Conservation (phyloP, 2,888 invertebrate species). For the Sceliomorpha sp. region DNA sequence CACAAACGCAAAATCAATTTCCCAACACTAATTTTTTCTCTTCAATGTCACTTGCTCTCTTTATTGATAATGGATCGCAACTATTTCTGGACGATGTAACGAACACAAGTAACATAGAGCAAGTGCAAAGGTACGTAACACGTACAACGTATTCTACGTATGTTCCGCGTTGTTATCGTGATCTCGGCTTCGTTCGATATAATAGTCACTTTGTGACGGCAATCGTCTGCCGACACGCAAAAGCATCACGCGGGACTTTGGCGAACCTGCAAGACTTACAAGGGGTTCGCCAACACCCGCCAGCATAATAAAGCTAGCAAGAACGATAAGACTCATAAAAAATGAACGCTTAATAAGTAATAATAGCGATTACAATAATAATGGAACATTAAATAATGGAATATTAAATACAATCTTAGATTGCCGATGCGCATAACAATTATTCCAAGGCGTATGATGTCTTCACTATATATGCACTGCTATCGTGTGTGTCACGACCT, state of each 20-base stretch:
- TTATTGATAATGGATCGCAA: constrained; percentile 33
- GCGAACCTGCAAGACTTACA: constrained; percentile 19
- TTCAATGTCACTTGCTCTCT: constrained; percentile 11
- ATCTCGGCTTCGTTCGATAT: constrained; percentile 75
- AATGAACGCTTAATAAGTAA: constrained; percentile 56
- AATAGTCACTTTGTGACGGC: constrained; percentile 76
- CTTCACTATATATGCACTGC: constrained; percentile 23
- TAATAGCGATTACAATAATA: constrained; percentile 57
- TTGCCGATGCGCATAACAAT: constrained; percentile 43
- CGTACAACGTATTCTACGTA: constrained; percentile 69
- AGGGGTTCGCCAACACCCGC: constrained; percentile 42
- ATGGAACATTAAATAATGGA: constrained; percentile 48
- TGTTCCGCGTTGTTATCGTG: constrained; percentile 72
- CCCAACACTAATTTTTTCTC: not conserved
- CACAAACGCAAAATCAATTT: too few species aligned
- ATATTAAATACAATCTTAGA: constrained; percentile 48
- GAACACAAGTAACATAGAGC: constrained; percentile 21
- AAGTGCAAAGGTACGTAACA: constrained; percentile 53
- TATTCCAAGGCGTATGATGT: constrained; percentile 35
- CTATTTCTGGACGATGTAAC: constrained; percentile 19
- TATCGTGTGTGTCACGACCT: not conserved
- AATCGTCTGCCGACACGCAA: constrained; percentile 76
- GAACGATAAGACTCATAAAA: constrained; percentile 54
- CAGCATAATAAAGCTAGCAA: constrained; percentile 57
- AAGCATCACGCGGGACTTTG: constrained; percentile 56